These are phyloP conservation scores for Halichoeres trimaculatus DNA, from an alignment of 2,113 vertebrate genomes.

Conservation along the genomic window DNA sequence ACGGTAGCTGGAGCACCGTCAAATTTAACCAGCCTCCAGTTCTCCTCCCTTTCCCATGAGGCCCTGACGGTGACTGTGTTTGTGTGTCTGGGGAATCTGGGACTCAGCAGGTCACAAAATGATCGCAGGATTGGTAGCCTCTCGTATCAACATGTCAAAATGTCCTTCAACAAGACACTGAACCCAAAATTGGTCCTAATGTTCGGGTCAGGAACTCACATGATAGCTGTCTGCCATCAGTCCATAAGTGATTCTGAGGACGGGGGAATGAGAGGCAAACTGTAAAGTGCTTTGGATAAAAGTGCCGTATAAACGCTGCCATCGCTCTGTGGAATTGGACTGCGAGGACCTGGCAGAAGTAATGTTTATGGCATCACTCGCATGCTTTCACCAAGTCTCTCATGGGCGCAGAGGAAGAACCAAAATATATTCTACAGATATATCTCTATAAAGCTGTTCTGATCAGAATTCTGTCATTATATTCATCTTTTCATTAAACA, in stretches of 20 bases:
- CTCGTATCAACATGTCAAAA: background rate
- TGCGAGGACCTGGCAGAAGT: background rate
- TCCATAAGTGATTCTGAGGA: background rate
- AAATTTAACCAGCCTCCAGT: background rate
- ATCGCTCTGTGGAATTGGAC: background rate
- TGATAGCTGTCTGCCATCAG: background rate
- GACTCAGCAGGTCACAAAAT: background rate
- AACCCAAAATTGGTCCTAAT: background rate
- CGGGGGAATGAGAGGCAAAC: slow-evolving; percentile 4
- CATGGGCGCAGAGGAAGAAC: background rate
- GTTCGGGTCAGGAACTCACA: background rate
- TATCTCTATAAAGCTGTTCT: background rate
- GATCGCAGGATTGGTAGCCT: background rate
- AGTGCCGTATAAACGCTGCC: background rate
- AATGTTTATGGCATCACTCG: too few relatives aligned
- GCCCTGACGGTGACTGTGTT: background rate
- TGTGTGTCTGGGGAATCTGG: background rate
- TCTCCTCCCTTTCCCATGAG: too few relatives aligned
- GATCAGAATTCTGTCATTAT: background rate
- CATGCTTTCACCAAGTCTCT: background rate
- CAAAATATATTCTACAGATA: background rate
- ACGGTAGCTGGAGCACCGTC: background rate
- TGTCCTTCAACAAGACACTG: background rate
- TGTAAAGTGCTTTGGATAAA: slow-evolving; percentile 6
- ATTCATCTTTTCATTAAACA: too few relatives aligned